Conservation (phyloP, 2,113 vertebrate species). For the Mustelus asterias region DNA sequence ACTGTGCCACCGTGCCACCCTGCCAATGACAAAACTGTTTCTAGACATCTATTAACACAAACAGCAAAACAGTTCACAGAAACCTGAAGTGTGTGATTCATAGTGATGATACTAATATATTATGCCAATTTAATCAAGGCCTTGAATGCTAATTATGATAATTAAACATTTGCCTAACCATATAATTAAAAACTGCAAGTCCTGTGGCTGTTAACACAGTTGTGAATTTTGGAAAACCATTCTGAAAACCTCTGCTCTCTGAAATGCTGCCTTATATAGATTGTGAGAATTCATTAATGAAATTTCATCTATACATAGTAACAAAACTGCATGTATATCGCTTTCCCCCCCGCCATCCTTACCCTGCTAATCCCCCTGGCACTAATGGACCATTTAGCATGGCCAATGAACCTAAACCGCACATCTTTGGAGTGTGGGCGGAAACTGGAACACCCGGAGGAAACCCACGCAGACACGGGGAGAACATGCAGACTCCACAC, state of each 20-base stretch:
- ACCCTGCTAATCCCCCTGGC: too few relatives aligned
- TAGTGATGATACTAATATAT: background rate
- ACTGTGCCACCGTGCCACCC: too few relatives aligned
- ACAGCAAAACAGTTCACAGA: background rate
- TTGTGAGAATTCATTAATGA: background rate
- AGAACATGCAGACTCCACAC: too few relatives aligned
- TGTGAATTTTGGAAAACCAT: background rate
- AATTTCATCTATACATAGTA: background rate
- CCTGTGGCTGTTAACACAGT: background rate
- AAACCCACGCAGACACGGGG: too few relatives aligned
- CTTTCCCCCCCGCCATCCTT: too few relatives aligned
- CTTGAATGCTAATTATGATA: slow-evolving; percentile 14
- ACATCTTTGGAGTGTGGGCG: too few relatives aligned
- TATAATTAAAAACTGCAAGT: slow-evolving; percentile 26
- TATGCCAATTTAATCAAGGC: background rate
- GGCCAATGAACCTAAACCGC: too few relatives aligned
- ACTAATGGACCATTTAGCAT: too few relatives aligned
- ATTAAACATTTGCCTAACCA: slow-evolving; percentile 3
- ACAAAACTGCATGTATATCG: background rate
- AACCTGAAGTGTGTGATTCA: background rate
- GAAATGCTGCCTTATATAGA: background rate
- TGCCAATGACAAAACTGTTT: background rate
- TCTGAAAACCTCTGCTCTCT: background rate
- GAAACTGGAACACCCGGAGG: too few relatives aligned
- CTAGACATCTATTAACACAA: background rate